phyloP scores from a whole-genome alignment of 2,888 invertebrate genomes.

The Luperina testacea region DNA sequence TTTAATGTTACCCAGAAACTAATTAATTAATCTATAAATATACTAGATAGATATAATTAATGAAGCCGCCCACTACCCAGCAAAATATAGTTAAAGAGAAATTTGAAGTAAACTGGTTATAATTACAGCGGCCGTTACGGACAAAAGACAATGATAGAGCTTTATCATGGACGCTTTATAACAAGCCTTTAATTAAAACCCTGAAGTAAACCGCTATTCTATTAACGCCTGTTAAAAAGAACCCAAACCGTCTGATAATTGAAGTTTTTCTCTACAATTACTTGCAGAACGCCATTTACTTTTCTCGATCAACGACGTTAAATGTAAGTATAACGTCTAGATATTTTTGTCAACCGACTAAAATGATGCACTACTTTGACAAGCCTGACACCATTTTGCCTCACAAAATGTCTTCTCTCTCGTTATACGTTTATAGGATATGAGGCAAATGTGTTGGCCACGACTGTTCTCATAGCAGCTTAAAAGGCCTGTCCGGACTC shows the following conservation, averaged over 20 bases:
- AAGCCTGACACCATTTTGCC: background rate
- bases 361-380: background rate
- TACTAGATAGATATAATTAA: background rate
- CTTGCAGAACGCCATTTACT: background rate
- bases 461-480: background rate
- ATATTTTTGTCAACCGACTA: background rate
- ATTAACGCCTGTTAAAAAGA: background rate
- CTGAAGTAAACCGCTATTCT: conserved; percentile 3
- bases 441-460: background rate
- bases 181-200: conserved; percentile 18
- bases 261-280: background rate
- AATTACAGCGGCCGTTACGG: conserved; percentile 14
- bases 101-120: conserved; percentile 19
- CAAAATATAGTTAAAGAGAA: conserved; percentile 1
- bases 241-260: background rate
- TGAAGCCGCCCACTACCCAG: background rate
- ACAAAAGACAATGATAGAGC: conserved; percentile 7
- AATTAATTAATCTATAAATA: background rate
- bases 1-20: background rate
- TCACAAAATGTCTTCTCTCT: background rate
- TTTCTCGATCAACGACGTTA: background rate
- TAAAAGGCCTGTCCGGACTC: background rate
- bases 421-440: background rate
- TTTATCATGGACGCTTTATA: conserved; percentile 12
- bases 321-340: too few species aligned